phyloP scores from a whole-genome alignment of 2,797 vertebrate genomes.

The Lemur catta region DNA sequence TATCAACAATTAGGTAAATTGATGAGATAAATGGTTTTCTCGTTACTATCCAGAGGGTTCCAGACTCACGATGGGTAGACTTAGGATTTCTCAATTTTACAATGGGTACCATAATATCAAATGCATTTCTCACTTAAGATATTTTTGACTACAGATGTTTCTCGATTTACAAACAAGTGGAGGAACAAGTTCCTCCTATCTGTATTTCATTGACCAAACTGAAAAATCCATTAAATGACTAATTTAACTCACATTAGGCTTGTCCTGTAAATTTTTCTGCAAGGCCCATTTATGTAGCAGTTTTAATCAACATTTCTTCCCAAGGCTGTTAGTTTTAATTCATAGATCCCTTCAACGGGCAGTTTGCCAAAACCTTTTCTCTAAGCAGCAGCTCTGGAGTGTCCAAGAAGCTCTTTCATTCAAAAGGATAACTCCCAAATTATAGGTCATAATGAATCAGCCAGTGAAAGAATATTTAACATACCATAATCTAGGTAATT shows the following conservation, averaged over 20 bases:
- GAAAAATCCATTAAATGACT: neutral
- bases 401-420: neutral
- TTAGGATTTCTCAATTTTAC: neutral
- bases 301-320: conserved; percentile 60
- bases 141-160: neutral
- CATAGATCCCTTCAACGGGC: neutral
- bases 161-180: too few species aligned
- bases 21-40: neutral
- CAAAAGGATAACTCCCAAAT: neutral
- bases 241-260: neutral
- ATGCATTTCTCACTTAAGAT: neutral
- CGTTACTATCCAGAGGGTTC: neutral
- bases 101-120: neutral
- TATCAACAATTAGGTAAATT: neutral
- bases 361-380: conserved; percentile 9
- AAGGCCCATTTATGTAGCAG: neutral
- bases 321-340: conserved; percentile 48
- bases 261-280: neutral
- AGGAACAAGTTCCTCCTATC: neutral
- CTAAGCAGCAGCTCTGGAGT: neutral
- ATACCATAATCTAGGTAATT: neutral
- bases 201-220: neutral
- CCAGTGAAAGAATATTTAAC: conserved; percentile 23
- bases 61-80: neutral
- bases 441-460: neutral